A percentile compares a stretch with the other conserved stretches of the same genome.
Evolutionary conservation across 2,113 vertebrate species (phyloP).

Genomic region (Herpetotheres cachinnans): DNA sequence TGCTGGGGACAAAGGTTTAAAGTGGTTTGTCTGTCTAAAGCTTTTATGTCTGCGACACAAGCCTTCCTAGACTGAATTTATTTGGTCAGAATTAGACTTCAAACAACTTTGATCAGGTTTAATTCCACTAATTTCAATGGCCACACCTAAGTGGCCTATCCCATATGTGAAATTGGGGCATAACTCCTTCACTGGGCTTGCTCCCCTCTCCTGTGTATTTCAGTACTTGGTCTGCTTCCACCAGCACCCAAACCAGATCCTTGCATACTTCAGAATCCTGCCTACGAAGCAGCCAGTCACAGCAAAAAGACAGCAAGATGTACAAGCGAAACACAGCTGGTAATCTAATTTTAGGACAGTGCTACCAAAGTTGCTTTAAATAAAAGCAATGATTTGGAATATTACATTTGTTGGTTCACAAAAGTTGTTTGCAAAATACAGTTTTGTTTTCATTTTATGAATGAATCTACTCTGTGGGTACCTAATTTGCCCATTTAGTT

Average conservation of each 20-base stretch:
- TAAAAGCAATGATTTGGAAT: background rate
- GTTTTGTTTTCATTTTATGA: background rate
- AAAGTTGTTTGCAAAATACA: background rate
- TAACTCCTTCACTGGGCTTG: background rate
- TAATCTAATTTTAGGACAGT: background rate
- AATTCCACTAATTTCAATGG: background rate
- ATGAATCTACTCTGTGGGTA: background rate
- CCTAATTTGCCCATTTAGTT: background rate
- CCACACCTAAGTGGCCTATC: background rate
- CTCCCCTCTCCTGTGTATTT: background rate
- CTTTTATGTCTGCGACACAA: background rate
- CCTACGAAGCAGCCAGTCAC: background rate
- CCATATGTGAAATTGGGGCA: background rate
- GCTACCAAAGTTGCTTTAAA: background rate
- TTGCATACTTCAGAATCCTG: background rate
- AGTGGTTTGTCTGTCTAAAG: background rate
- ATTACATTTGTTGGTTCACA: background rate
- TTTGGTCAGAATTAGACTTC: background rate
- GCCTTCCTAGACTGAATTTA: background rate
- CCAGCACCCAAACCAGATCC: background rate
- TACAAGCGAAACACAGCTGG: background rate
- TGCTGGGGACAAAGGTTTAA: background rate
- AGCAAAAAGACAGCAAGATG: background rate
- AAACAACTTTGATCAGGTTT: background rate
- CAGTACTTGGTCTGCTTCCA: background rate